phyloP scores from a whole-genome alignment of 2,888 invertebrate species.

The Villa cingulata region DNA sequence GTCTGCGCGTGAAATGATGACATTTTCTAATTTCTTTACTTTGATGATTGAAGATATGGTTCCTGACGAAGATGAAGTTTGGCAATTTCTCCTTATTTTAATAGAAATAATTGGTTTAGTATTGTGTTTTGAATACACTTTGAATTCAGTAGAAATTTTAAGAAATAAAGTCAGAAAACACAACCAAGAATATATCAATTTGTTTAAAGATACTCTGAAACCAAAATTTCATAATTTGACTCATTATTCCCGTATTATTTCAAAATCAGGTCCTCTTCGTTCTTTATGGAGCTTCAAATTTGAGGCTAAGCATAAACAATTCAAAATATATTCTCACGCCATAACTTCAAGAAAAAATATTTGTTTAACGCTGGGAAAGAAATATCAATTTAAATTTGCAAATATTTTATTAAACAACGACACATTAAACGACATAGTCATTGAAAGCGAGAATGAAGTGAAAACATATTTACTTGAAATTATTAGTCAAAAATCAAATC shows the following conservation, averaged over 20 bases:
- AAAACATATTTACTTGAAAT: too few species aligned
- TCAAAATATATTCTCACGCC: neutral
- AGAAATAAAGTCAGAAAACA: neutral
- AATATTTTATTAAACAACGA: neutral
- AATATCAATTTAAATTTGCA: slow-evolving; percentile 1
- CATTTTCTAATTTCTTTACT: slow-evolving; percentile 8
- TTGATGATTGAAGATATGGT: slow-evolving; percentile 13
- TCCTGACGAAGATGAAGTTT: slow-evolving; percentile 7
- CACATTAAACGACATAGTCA: too few species aligned
- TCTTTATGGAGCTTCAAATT: slow-evolving; percentile 1
- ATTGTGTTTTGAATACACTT: neutral
- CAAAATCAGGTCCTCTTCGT: slow-evolving; percentile 2
- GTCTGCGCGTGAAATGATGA: slow-evolving; percentile 8
- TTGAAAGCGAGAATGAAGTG: too few species aligned
- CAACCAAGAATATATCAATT: neutral
- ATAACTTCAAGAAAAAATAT: slow-evolving; percentile 4
- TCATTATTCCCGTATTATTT: slow-evolving; percentile 2
- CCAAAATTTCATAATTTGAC: slow-evolving; percentile 4
- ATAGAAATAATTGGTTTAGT: slow-evolving; percentile 6
- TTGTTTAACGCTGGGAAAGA: slow-evolving; percentile 3
- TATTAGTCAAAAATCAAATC: too few species aligned
- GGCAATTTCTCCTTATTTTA: slow-evolving; percentile 7
- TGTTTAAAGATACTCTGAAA: slow-evolving; percentile 1
- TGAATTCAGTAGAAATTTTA: neutral
- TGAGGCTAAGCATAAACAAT: neutral